Evolutionary conservation across 2,113 vertebrate species (phyloP), one percentile per base, ranked within the genome.

Genomic region (Caranx ignobilis): DNA sequence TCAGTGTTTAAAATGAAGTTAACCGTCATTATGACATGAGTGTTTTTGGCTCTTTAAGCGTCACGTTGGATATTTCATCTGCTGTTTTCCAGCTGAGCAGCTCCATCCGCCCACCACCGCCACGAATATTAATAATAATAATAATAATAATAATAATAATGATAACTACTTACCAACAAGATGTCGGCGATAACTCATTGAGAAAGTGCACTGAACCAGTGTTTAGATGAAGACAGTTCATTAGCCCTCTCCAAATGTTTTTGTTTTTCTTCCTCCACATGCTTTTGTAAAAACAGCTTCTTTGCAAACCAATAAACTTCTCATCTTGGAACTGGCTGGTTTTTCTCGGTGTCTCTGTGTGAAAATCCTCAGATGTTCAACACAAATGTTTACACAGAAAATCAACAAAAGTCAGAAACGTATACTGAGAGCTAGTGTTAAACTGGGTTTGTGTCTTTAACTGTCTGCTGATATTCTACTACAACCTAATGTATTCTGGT

Each of bases 251-350:
- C 41, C 37, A 71, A 37, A 59, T 48, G 9, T 61, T 72, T 21
- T 35, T 50, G 21, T 26, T n/a, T 56, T 54, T 59, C 39, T 31
- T n/a, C 12, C 5, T 60, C 19, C 45, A 71, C 34, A 48, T 81
- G 86, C 62, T 91, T 91, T 89, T 90, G 88, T 90, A 89, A 76
- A 87, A 87, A 89, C 47, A 6, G 57, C 45, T 80, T 64, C 69
- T 86, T 85, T 82, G 26, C 66, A 79, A 78, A 84, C 68, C 48
- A 92, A 89, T 92, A 92, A 92, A 92, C 64, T 74, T 88, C 71
- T 85, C 65, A 80, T 79, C 43, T 83, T 83, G 67, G 52, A 76
- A 78, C 4, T 54, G 26, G 55, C 11, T 45, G 52, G 0, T 57
- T 26, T 26, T 1, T 18, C 13, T 75, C 7, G 1, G 4, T 59